Evolutionary conservation across 1,140 invertebrate genomes (phyloP), one percentile per base, ranked within the genome.

Genomic region (Drosophila persimilis): DNA sequence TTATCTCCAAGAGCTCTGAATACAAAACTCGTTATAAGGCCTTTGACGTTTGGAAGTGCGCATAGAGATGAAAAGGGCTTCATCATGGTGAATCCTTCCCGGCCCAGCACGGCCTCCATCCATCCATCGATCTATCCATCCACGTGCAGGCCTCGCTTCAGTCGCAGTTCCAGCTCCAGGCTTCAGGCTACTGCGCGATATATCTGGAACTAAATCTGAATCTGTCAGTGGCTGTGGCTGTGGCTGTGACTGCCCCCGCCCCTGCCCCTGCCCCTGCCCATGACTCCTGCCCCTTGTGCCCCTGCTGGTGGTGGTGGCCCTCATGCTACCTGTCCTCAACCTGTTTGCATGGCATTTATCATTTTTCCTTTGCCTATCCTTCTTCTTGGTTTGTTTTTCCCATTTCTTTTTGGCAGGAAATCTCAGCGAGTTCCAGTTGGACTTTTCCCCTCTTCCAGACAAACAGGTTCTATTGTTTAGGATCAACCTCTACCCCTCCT

Each of bases 311-410:
- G 31, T 35, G 8, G 31, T 4, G 35, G 35, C 51, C 64, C 52
- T 54, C 51, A 51, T 17, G 41, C 47, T 85, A 88, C 83, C 81
- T 86, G 83, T 88, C 41, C 70, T 78, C 81, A 85, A 86, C 83
- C 83, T 86, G 83, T 86, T 86, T 83, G 46, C 74, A 65, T 51
- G 54, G 52, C 81, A 86, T 88, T 86, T 88, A 88, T 88, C 83
- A 75, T 83, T 81, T 89, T 86, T 53, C 67, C 64, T 70, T 63
- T 41, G 47, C 17, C 57, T 63, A 67, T 43, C 73, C 71, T 75
- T 74, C 67, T 29, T 56, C 53, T 15, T 31, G 48, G 77, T 86
- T 77, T 86, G 73, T 71, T 85, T 85, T 86, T 76, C 70, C 83
- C 77, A 80, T 81, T 88, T 88, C 70, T 52, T 77, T 64, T 70